Base-by-base conservation (phyloP, 2,888 invertebrate species). In the Brenthis ino region DNA sequence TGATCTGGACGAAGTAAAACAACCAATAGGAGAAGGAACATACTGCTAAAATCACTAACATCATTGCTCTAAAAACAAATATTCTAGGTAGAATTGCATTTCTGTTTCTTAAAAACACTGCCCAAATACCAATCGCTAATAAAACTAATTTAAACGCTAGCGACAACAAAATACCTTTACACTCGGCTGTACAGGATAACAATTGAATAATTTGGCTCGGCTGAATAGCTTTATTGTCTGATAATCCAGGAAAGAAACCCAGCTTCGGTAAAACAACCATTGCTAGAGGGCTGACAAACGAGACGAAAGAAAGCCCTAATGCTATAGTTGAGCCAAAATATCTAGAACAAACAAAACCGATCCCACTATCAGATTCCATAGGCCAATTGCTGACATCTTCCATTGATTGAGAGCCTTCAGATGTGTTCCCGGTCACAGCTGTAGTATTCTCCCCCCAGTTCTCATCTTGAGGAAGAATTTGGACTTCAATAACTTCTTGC, bases 391-490 rank as follows among this genome's bases (percentile, higher is more conserved):
- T 96, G 4, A 97, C 95, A 85, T 98, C 98, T 85, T 98, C 98
- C 85, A 98, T 96, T 0, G 98, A 98, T 77, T 97, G 97, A 4
- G 98, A 99, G 78, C 98, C 98, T 84, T 99, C 99, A 0, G 98
- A 98, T 1, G 99, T 99, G 81, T 98, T 98, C 12, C 98, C 99
- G 0, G 99, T 99, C 48, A 99, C 96, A 0, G 98, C 99, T 0
- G 99, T 99, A 0, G 99, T 99, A 80, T 98, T 99, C 87, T 99
- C 99, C n/a, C 98, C 98, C 99, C 99, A 99, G 86, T 98, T 98
- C 82, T 99, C 99, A 89, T 99, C 99, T 91, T 98, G 97, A 0
- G 98, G 98, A 69, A 99, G 90, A 76, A 99, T 98, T 92, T 99
- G 98, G 51, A 99, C 98, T 92, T 99, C 98, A 61, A 99, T 98